Percentiles rank a stretch among this genome's conserved stretches.
phyloP scores from a whole-genome alignment of 2,888 invertebrate species.

The Gryllus longicercus region DNA sequence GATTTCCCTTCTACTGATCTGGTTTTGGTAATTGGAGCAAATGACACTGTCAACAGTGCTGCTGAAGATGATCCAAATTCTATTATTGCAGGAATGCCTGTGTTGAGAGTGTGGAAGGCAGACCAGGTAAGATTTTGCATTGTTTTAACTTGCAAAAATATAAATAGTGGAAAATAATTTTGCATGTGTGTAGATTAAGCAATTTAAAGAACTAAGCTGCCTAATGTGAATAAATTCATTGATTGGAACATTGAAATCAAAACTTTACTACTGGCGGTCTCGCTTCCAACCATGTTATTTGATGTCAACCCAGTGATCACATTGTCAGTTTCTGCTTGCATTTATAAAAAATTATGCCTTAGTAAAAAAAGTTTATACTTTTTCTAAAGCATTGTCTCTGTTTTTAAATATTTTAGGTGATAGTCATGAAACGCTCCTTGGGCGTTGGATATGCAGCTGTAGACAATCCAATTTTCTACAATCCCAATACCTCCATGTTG shows the following conservation, averaged over 20 bases:
- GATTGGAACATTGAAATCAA: too few relatives aligned
- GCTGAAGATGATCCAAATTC: constrained; percentile 88
- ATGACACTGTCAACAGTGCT: constrained; percentile 88
- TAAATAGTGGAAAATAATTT: too few relatives aligned
- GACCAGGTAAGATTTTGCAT: constrained; percentile 61
- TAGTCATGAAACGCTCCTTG: constrained; percentile 86
- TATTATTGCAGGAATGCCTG: constrained; percentile 90
- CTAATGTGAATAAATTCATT: too few relatives aligned
- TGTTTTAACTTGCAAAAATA: too few relatives aligned
- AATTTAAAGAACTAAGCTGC: too few relatives aligned
- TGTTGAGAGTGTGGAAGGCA: constrained; percentile 81
- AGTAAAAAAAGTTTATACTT: constrained; percentile 26
- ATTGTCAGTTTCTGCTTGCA: not conserved
- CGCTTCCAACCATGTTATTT: too few relatives aligned
- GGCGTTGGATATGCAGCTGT: constrained; percentile 89
- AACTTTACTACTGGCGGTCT: too few relatives aligned
- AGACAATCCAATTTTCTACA: constrained; percentile 90
- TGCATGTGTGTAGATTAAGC: too few relatives aligned
- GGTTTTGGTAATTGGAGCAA: constrained; percentile 81
- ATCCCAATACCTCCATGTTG: constrained; percentile 81
- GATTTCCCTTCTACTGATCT: constrained; percentile 82
- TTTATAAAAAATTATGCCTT: not conserved
- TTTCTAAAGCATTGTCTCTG: not conserved
- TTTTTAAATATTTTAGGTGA: constrained; percentile 55
- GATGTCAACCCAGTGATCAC: not conserved